Evolutionary conservation across 2,888 invertebrate species (phyloP).

Genomic region (Phalera bucephala): DNA sequence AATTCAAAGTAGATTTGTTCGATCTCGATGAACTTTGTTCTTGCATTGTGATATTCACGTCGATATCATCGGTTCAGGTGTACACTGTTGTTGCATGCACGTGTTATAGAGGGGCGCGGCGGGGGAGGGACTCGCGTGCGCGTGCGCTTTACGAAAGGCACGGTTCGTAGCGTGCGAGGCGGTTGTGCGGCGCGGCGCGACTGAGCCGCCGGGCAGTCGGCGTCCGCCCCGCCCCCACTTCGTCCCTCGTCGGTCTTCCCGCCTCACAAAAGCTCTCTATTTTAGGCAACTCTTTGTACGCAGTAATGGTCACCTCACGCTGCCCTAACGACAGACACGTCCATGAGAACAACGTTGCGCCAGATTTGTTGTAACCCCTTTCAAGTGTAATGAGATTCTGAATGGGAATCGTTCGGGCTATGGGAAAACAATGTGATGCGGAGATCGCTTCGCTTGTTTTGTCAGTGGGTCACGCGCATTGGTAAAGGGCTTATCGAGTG

Average conservation of each 20-base stretch:
- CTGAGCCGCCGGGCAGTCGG: slow-evolving; percentile 76
- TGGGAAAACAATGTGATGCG: slow-evolving; percentile 75
- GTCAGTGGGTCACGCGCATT: slow-evolving; percentile 70
- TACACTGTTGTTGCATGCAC: slow-evolving; percentile 46
- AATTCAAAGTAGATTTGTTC: slow-evolving; percentile 73
- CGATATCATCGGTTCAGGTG: slow-evolving; percentile 34
- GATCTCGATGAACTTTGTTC: slow-evolving; percentile 76
- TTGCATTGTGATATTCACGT: slow-evolving; percentile 65
- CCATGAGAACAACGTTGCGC: slow-evolving; percentile 79
- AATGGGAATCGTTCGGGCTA: slow-evolving; percentile 72
- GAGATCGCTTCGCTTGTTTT: slow-evolving; percentile 60
- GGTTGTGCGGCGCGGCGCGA: slow-evolving; percentile 76
- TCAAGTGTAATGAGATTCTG: slow-evolving; percentile 81
- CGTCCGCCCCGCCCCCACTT: slow-evolving; percentile 76
- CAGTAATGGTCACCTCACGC: slow-evolving; percentile 83
- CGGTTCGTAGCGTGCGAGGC: slow-evolving; percentile 71
- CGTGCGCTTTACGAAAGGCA: slow-evolving; percentile 55
- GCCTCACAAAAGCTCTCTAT: slow-evolving; percentile 82
- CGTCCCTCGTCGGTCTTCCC: slow-evolving; percentile 65
- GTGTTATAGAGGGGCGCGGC: slow-evolving; percentile 61
- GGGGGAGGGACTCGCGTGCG: slow-evolving; percentile 67
- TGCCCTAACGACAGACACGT: slow-evolving; percentile 81
- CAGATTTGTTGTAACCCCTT: slow-evolving; percentile 78
- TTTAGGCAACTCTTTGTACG: slow-evolving; percentile 82
- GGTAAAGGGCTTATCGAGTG: slow-evolving; percentile 39